Evolutionary conservation across 2,113 vertebrate genomes (phyloP).

Genomic region (Apodemus speciosus): DNA sequence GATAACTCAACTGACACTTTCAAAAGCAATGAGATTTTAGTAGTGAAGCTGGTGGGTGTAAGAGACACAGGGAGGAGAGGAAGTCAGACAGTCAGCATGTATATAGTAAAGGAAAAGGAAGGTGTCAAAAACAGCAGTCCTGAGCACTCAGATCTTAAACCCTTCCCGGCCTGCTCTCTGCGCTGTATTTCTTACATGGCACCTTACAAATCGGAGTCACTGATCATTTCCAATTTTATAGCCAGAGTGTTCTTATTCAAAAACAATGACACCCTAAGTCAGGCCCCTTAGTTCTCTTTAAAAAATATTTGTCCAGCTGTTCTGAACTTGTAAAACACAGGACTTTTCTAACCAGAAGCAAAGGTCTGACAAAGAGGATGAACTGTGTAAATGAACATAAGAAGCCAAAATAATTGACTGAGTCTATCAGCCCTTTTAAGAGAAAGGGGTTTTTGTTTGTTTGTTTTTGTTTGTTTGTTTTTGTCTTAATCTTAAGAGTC

Average conservation of each 20-base stretch:
- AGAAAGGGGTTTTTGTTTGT: not conserved
- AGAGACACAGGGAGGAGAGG: slow-evolving; percentile 50
- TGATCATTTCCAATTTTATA: not conserved
- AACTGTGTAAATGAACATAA: slow-evolving; percentile 20
- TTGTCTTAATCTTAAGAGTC: slow-evolving; percentile 2
- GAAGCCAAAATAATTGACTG: slow-evolving; percentile 49
- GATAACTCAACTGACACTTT: slow-evolving; percentile 77
- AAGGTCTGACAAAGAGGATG: slow-evolving; percentile 3
- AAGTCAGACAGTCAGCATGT: slow-evolving; percentile 62
- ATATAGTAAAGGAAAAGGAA: slow-evolving; percentile 56
- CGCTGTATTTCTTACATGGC: slow-evolving; percentile 31
- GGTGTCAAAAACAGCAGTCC: not conserved
- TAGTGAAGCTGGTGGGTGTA: slow-evolving; percentile 68
- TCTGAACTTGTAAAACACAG: slow-evolving; percentile 30
- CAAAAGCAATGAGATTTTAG: slow-evolving; percentile 80
- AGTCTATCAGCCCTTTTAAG: slow-evolving; percentile 6
- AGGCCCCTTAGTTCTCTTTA: not conserved
- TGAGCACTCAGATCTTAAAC: slow-evolving; percentile 45
- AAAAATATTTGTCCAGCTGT: slow-evolving; percentile 30
- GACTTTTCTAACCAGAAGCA: slow-evolving; percentile 17
- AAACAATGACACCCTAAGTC: not conserved
- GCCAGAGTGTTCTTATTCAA: slow-evolving; percentile 29
- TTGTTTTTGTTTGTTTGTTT: not conserved
- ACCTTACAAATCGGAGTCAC: not conserved
- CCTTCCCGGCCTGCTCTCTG: slow-evolving; percentile 43